Base-by-base conservation (phyloP, 2,888 invertebrate species). In the Hydrotaea cyrtoneurina region DNA sequence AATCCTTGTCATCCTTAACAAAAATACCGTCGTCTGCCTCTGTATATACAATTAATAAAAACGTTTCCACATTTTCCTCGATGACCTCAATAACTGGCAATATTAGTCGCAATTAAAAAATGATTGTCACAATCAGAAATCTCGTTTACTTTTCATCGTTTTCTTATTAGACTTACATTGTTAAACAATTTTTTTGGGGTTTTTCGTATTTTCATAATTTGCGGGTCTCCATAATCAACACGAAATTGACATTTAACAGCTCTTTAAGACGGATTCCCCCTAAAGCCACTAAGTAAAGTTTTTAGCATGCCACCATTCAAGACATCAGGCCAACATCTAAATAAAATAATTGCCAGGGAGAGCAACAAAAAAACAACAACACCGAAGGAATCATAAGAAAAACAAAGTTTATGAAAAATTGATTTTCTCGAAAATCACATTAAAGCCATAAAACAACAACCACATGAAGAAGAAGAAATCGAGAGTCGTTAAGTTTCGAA, bases 231-330 rank as follows among this genome's bases (percentile, higher is more conserved):
- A 21, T 71, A 69, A 71, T 80, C 84, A 85, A 83, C 86, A 86
- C 86, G 86, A 86, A 83, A 81, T 86, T 86, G 86, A 86, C 86
- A 86, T 86, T 86, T 86, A 62, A 82, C 83, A 71, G 71, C 64
- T 59, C 7, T 59, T 59, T 59, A 23, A 59, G 26, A 59, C 4
- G 59, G 26, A 26, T 23, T 23, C 19, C 23, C 57, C 57, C 57
- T 57, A 0, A 59, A 26, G 59, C 66, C 13, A 11, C 15, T 26
- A 21, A 15, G 10, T 21, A 1, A 21, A 11, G 55, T 55, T n/a
- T 55, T 55, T 55, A 26, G 59, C 59, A 59, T 59, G 59, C 23
- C 59, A 55, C 19, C 39, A 46, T 17, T 21, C 17, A 36, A 64
- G 10, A 66, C 39, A 69, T 43, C 69, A 43, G 39, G 15, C 69